These are phyloP conservation scores for Orcinus orca DNA, from an alignment of 2,113 vertebrate genomes.

Conservation along the genomic window DNA sequence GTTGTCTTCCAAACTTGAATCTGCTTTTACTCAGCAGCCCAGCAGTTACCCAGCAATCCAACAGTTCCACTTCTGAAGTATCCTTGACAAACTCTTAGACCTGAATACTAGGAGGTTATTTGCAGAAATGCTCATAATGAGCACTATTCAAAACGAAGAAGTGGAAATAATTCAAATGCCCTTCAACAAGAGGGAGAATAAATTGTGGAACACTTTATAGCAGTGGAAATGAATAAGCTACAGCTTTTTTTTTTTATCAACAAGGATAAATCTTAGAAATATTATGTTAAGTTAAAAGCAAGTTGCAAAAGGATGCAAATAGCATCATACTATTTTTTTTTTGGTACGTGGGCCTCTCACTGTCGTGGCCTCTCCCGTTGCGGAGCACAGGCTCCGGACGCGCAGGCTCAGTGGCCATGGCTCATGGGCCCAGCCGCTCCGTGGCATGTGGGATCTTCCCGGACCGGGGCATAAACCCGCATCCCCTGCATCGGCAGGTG, in stretches of 20 bases:
- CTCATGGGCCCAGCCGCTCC: too few species aligned
- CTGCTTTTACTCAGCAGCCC: neutral
- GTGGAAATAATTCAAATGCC: neutral
- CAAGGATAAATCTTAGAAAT: neutral
- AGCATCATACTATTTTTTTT: neutral
- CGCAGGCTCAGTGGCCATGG: too few species aligned
- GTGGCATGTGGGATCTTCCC: too few species aligned
- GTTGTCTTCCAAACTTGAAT: neutral
- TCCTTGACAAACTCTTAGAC: neutral
- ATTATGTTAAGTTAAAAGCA: neutral
- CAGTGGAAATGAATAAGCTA: neutral
- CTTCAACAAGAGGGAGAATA: neutral
- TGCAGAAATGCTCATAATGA: neutral
- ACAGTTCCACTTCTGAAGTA: neutral
- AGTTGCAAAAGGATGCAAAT: neutral
- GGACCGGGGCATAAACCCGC: rapidly evolving
- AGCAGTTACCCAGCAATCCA: neutral
- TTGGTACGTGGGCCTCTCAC: too few species aligned
- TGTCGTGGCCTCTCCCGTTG: too few species aligned
- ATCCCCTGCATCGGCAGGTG: too few species aligned
- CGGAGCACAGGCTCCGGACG: too few species aligned
- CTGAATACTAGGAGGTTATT: neutral
- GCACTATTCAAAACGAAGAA: neutral
- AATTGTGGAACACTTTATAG: neutral
- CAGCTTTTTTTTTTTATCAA: neutral